A percentile compares a stretch with the other conserved stretches of the same genome.
phyloP scores from a whole-genome alignment of 2,113 vertebrate genomes.

The Boulengeromyrus knoepffleri region DNA sequence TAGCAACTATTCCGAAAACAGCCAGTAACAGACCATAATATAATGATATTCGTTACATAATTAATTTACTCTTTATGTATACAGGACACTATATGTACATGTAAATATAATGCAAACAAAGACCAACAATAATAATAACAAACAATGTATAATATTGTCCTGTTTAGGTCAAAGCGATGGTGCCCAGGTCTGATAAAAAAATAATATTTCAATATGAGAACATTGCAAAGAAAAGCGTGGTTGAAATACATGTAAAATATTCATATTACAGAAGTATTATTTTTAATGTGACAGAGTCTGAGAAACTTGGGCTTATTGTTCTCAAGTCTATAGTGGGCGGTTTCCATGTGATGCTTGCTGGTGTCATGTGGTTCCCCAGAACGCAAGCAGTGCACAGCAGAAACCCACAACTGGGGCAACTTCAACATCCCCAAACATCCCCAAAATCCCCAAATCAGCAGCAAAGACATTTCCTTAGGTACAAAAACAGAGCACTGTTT shows the following conservation, averaged over 20 bases:
- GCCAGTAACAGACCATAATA: neutral
- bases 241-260: neutral
- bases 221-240: neutral
- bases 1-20: neutral
- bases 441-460: neutral
- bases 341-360: conserved; percentile 20
- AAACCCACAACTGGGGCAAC: neutral
- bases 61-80: neutral
- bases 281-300: neutral
- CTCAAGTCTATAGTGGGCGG: neutral
- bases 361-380: conserved; percentile 26
- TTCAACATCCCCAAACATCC: neutral
- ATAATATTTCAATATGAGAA: neutral
- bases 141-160: neutral
- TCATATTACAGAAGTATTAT: neutral
- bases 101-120: neutral
- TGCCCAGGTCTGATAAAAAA: neutral
- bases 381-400: neutral
- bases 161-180: neutral
- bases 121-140: neutral
- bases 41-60: neutral
- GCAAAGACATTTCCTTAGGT: neutral
- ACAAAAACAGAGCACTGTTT: neutral
- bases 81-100: neutral
- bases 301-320: neutral